A percentile compares a stretch with the other conserved stretches of the same genome.
phyloP scores from a whole-genome alignment of 2,113 vertebrate genomes.

The Seriola rivoliana region DNA sequence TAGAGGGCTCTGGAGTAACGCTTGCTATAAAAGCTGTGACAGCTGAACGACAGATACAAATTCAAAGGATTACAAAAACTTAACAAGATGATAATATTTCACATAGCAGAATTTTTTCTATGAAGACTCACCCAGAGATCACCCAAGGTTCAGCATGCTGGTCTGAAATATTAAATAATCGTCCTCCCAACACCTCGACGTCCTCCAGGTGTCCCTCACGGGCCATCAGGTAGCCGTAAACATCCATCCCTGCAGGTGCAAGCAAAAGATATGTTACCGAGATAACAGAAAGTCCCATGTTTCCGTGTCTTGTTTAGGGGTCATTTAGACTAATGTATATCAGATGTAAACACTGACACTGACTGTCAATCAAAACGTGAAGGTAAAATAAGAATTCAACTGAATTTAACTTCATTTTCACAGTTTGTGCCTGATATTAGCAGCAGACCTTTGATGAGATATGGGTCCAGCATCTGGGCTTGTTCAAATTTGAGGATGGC shows the following conservation, averaged over 20 bases:
- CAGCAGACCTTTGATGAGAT: slow-evolving; percentile 93
- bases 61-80: not conserved
- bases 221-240: slow-evolving; percentile 96
- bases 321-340: not conserved
- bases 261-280: not conserved
- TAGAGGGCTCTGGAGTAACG: slow-evolving; percentile 96
- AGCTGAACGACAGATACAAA: slow-evolving; percentile 81
- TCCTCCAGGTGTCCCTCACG: slow-evolving; percentile 96
- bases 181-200: slow-evolving; percentile 96
- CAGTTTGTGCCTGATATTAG: not conserved
- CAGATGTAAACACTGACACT: not conserved
- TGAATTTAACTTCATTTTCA: not conserved
- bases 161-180: slow-evolving; percentile 98
- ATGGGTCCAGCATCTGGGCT: slow-evolving; percentile 98
- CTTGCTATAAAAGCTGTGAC: slow-evolving; percentile 98
- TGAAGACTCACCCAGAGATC: slow-evolving; percentile 91
- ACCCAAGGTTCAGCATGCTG: slow-evolving; percentile 99
- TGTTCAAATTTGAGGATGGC: slow-evolving; percentile 98
- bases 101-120: not conserved
- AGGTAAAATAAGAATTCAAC: not conserved
- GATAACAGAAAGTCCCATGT: not conserved
- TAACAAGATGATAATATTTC: not conserved
- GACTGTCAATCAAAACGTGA: not conserved
- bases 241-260: slow-evolving; percentile 92
- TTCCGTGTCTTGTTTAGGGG: not conserved